Conservation (phyloP, 2,113 vertebrate species). For the Microcebus lehilahytsara region DNA sequence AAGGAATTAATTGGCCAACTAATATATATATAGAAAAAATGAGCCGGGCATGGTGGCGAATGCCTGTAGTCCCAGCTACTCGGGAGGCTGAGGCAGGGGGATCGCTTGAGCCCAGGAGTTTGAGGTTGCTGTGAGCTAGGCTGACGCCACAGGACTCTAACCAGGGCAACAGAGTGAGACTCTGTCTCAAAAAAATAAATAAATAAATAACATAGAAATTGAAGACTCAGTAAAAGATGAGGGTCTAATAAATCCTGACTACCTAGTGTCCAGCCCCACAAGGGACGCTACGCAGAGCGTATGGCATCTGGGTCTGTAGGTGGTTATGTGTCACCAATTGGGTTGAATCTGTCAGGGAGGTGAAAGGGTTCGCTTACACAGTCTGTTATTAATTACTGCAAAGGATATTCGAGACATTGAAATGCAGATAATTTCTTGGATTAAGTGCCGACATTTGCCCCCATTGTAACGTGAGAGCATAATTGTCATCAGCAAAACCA, state of each 20-base stretch:
- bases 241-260: constrained; percentile 62
- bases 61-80: no score
- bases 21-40: no score
- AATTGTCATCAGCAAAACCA: constrained; percentile 60
- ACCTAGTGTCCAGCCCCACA: constrained; percentile 52
- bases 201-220: constrained; percentile 61
- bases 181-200: no score
- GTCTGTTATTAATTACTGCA: constrained; percentile 63
- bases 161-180: no score
- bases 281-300: background rate
- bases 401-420: constrained; percentile 60
- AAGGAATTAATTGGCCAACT: no score
- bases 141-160: no score
- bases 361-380: constrained; percentile 38
- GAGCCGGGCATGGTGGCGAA: no score
- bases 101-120: no score
- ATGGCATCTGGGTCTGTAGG: constrained; percentile 48
- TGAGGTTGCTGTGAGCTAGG: no score
- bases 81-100: no score
- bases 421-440: constrained; percentile 62
- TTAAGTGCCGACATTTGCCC: constrained; percentile 68
- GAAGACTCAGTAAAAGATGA: constrained; percentile 53
- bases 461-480: constrained; percentile 56
- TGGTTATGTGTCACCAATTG: constrained; percentile 35
- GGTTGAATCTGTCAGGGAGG: constrained; percentile 59